Percentiles rank a stretch among this genome's conserved stretches.
Conservation (phyloP, 2,113 vertebrate species). For the Lonchura striata region DNA sequence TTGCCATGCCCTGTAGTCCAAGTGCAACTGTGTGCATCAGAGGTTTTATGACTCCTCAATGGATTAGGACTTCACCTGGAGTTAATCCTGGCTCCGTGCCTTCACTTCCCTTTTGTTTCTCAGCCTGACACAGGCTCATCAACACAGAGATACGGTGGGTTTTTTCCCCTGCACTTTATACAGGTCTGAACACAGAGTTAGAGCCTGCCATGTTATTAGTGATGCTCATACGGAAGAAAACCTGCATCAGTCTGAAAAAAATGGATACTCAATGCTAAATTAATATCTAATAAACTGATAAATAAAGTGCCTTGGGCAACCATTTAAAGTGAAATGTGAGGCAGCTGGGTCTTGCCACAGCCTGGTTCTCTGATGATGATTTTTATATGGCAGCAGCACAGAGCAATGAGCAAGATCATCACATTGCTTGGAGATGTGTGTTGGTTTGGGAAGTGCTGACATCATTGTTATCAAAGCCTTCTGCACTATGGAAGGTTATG, state of each 20-base stretch:
- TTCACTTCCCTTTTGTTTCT: neutral
- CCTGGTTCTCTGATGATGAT: neutral
- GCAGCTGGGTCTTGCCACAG: neutral
- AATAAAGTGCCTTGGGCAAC: neutral
- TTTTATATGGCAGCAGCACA: neutral
- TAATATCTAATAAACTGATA: neutral
- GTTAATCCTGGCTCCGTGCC: neutral
- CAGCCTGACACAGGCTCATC: neutral
- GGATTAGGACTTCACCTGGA: neutral
- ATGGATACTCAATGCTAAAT: neutral
- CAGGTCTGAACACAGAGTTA: neutral
- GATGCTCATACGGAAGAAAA: neutral
- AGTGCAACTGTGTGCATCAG: neutral
- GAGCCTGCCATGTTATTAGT: neutral
- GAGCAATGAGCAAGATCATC: neutral
- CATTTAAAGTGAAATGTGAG: neutral
- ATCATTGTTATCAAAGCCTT: neutral
- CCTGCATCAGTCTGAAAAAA: neutral
- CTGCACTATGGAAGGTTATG: neutral
- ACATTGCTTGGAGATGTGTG: neutral
- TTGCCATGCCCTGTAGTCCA: neutral
- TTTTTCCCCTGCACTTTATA: neutral
- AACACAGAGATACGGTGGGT: rapidly evolving
- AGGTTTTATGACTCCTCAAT: neutral
- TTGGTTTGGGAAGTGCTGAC: neutral